These are phyloP conservation scores for Volucella inflata DNA, from an alignment of 2,888 invertebrate genomes.

Conservation along the genomic window DNA sequence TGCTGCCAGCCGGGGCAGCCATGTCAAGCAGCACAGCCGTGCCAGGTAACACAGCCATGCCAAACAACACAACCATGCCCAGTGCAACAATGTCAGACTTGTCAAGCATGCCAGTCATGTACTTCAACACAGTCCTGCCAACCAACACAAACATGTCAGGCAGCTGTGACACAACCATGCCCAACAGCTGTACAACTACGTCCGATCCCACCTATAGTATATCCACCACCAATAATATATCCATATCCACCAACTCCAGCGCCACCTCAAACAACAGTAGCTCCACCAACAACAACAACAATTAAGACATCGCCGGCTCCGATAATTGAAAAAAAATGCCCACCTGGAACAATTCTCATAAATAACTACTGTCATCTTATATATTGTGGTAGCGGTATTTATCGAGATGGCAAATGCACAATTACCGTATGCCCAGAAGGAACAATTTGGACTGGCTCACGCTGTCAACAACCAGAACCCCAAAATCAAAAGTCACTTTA, in stretches of 20 bases:
- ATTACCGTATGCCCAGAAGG: conserved; percentile 77
- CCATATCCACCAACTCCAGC: not conserved
- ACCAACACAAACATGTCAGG: conserved; percentile 1
- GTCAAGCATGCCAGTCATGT: too few relatives aligned
- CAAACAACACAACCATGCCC: conserved; percentile 17
- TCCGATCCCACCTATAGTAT: too few relatives aligned
- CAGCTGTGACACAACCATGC: not conserved
- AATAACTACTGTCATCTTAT: conserved; percentile 77
- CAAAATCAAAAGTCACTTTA: conserved; percentile 62
- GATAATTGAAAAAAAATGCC: conserved; percentile 71
- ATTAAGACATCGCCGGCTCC: conserved; percentile 51
- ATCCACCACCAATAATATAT: conserved; percentile 4
- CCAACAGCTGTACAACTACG: not conserved
- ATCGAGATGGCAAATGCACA: conserved; percentile 76
- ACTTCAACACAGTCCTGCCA: not conserved
- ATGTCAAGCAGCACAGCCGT: not conserved
- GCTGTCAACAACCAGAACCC: conserved; percentile 76
- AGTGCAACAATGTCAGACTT: not conserved
- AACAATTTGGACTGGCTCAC: conserved; percentile 78
- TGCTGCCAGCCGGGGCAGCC: too few relatives aligned
- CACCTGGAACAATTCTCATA: conserved; percentile 76
- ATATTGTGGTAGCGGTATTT: conserved; percentile 77
- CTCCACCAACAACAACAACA: conserved; percentile 15
- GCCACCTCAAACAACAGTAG: not conserved
- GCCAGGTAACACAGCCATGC: not conserved